Evolutionary conservation across 2,888 invertebrate species (phyloP).

Genomic region (Alloplasta piceator): DNA sequence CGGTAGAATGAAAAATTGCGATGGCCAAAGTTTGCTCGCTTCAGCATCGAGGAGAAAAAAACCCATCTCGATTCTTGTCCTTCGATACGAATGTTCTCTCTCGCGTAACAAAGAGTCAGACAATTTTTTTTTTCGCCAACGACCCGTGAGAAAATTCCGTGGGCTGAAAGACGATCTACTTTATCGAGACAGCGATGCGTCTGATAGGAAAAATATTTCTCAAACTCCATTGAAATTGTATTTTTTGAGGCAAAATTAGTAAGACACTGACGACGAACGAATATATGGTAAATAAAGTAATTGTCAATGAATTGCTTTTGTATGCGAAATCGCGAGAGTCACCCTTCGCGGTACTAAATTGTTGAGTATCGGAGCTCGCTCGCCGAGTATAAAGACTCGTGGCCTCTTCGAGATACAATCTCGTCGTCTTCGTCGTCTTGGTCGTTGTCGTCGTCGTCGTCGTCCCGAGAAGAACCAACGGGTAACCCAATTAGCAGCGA

Average conservation of each 20-base stretch:
- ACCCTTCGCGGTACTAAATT: constrained; percentile 1
- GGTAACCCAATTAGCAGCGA: constrained; percentile 62
- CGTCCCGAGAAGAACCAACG: constrained; percentile 42
- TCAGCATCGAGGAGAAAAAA: constrained; percentile 14
- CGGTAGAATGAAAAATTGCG: constrained; percentile 53
- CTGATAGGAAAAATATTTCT: no score
- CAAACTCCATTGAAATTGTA: not conserved
- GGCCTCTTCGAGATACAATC: not conserved
- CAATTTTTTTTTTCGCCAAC: not conserved
- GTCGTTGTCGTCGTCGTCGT: constrained; percentile 2
- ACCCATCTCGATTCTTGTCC: constrained; percentile 23
- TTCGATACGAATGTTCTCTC: constrained; percentile 42
- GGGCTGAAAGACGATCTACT: not conserved
- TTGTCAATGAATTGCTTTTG: not conserved
- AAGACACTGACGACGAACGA: not conserved
- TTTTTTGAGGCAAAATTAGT: not conserved
- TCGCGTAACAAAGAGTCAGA: no score
- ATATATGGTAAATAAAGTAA: not conserved
- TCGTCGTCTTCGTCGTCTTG: not conserved
- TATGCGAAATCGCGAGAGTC: not conserved
- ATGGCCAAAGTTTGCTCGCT: constrained; percentile 54
- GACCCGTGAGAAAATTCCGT: not conserved
- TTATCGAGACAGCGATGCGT: no score
- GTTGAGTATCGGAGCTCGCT: not conserved
- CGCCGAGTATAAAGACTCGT: not conserved